Evolutionary conservation across 2,888 invertebrate species (phyloP), one percentile per base, ranked within the genome.

Genomic region (Dynastes grantii): DNA sequence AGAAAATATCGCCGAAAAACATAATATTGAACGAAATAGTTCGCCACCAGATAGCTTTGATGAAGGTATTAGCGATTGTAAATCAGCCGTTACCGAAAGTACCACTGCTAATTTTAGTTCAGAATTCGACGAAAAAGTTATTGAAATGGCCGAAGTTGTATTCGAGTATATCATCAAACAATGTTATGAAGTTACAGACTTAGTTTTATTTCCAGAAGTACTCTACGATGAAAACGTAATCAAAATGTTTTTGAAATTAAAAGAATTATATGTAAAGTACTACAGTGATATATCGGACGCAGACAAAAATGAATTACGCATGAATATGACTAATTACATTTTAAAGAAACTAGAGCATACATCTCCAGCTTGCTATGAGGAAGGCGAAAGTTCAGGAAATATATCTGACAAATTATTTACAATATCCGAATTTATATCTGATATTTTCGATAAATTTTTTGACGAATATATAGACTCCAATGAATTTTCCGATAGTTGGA

Each of bases 181-280:
- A 77, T 86, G 87, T 70, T 85, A 86, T 76, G 86, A 88, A 81
- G 76, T 85, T 16, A 85, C 82, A 40, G 87, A 88, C 71, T 73
- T 87, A 11, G 80, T 88, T n/a, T 68, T 88, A 32, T 88, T 88
- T 79, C 87, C 88, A 0, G 88, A 88, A 83, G 76, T 88, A 4
- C 55, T 83, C 6, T 82, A 85, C 67, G 87, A 88, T 82, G 79
- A 81, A 4, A 85, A 85, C 77, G 80, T 86, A 1, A 63, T 77
- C 13, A 87, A 87, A 81, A 81, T 88, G 16, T 81, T 87, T 11
- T 64, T 58, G 2, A 82, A 84, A 67, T 80, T 88, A 37, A 81
- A 82, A 61, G 70, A 79, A 4, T 63, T 85, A 2, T 88, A 87
- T 78, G 63, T 80, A n/a, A 82, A 85, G 32, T 81, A 84, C 73